A percentile compares a stretch with the other conserved stretches of the same genome.
Conservation (phyloP, 2,888 invertebrate genomes). For the Cerceris ruficornis region DNA sequence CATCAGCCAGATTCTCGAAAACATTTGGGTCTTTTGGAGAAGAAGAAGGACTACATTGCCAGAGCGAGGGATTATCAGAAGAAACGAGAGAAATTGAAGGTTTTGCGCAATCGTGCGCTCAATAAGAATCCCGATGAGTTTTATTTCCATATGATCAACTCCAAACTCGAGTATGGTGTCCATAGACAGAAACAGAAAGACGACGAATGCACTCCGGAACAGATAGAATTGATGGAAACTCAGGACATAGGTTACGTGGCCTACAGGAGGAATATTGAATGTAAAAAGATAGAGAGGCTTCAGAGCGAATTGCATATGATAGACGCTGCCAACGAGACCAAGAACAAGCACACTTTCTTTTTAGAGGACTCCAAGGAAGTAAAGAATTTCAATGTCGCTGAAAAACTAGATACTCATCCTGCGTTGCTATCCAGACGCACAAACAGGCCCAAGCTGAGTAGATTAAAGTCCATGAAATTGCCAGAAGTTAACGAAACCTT, state of each 20-base stretch:
- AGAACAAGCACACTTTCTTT: constrained; percentile 92
- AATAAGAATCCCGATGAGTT: constrained; percentile 99
- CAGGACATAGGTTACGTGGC: constrained; percentile 95
- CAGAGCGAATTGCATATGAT: constrained; percentile 92
- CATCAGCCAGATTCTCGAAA: constrained; percentile 91
- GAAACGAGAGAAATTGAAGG: constrained; percentile 91
- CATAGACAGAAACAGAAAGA: constrained; percentile 87
- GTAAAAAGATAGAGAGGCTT: constrained; percentile 88
- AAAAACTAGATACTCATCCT: constrained; percentile 89
- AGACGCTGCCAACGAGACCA: constrained; percentile 86
- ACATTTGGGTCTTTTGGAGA: constrained; percentile 92
- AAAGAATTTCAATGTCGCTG: constrained; percentile 86
- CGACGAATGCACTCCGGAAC: constrained; percentile 91
- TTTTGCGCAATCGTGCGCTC: constrained; percentile 91
- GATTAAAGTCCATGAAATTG: constrained; percentile 84
- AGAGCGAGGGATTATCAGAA: constrained; percentile 91
- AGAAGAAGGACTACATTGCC: constrained; percentile 93
- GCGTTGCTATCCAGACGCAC: constrained; percentile 86
- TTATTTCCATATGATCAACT: constrained; percentile 98
- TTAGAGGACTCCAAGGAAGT: constrained; percentile 86
- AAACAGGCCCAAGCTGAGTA: constrained; percentile 87
- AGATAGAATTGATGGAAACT: constrained; percentile 93
- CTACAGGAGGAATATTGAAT: constrained; percentile 92
- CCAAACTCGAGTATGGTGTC: constrained; percentile 85
- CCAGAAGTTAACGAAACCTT: constrained; percentile 84